Evolutionary conservation across 2,113 vertebrate species (phyloP), one percentile per base, ranked within the genome.

Genomic region (Chauna torquata): DNA sequence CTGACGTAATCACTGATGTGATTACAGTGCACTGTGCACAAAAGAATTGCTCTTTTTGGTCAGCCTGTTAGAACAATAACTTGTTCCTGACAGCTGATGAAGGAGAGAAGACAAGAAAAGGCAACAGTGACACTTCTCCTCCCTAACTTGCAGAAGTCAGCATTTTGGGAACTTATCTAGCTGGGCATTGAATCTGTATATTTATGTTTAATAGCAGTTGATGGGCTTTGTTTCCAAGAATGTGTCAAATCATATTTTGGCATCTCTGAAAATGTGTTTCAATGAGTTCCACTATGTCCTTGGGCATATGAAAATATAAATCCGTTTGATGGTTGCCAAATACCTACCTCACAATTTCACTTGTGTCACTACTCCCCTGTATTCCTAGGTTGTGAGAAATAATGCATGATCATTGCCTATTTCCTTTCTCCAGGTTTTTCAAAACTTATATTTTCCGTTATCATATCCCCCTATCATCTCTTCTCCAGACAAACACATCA

Each of bases 261-360:
- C 34, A 49, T 76, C 86, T 87, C 25, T 87, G 77, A 47, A 91
- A 89, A 52, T 55, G 19, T 86, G 38, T 71, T 92, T 68, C 80
- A 50, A 4, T 58, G 72, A 47, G 24, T 91, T 66, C 11, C 8
- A 15, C 19, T 64, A 16, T 34, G 11, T 62, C 19, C 65, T 68
- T 78, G 22, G 65, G 23, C 52, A 52, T 24, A 52, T 62, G 47
- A 94, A 96, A 75, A 55, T 58, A 68, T 30, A 84, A 75, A 86
- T 71, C 25, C 6, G 66, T 86, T 71, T 47, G 4, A 36, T 38
- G 8, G 32, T 92, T 81, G 32, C 18, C 45, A 45, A 82, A 68
- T 78, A 40, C 19, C 50, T 80, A 6, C 24, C 50, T 84, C 72
- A 78, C 83, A 54, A 71, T 83, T 78, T 94, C 32, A 38, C 32